Evolutionary conservation across 2,113 vertebrate species (phyloP).

Genomic region (Xiphophorus maculatus): DNA sequence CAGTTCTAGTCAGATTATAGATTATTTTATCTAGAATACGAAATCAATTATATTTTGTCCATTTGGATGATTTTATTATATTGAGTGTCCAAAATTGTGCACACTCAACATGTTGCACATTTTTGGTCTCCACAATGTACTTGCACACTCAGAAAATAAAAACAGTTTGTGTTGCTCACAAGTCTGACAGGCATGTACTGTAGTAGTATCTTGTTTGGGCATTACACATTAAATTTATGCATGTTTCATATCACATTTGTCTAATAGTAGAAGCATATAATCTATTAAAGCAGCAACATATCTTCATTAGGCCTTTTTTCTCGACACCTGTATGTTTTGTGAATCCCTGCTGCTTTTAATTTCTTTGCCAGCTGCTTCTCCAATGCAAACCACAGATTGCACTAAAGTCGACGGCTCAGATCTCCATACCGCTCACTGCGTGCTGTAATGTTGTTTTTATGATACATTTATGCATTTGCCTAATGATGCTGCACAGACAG

Average conservation of each 20-base stretch:
- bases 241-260: not conserved
- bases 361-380: conserved; percentile 37
- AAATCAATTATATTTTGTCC: no score
- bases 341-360: conserved; percentile 28
- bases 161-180: not conserved
- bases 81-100: no score
- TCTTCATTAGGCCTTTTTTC: conserved; percentile 4
- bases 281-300: not conserved
- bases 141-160: not conserved
- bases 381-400: conserved; percentile 3
- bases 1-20: no score
- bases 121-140: conserved; percentile 5
- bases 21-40: no score
- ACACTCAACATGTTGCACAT: not conserved
- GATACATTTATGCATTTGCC: conserved; percentile 36
- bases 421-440: conserved; percentile 28
- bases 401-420: conserved; percentile 21
- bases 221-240: no score
- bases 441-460: conserved; percentile 34
- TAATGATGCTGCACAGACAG: conserved; percentile 48
- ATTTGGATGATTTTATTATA: no score
- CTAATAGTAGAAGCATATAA: not conserved
- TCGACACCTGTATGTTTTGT: conserved; percentile 19
- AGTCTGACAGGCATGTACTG: not conserved
- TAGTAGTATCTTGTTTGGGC: no score